These are phyloP conservation scores for Andrena fulva DNA, from an alignment of 2,888 invertebrate genomes.

Conservation along the genomic window DNA sequence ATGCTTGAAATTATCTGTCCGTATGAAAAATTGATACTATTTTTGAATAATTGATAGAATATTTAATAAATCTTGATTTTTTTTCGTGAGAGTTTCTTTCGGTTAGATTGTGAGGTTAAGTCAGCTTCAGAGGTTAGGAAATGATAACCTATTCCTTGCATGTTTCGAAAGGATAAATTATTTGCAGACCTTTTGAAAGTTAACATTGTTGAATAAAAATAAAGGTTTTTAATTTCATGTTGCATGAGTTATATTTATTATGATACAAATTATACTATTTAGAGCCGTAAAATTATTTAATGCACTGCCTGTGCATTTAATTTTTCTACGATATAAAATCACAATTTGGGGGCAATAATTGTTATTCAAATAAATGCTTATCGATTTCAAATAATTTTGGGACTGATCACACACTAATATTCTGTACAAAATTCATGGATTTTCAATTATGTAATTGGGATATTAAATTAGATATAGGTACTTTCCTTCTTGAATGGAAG, in stretches of 20 bases:
- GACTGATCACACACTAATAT: too few relatives aligned
- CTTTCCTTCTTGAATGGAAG: too few relatives aligned
- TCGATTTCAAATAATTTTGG: too few relatives aligned
- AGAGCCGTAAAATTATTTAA: too few relatives aligned
- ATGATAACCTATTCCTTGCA: background rate
- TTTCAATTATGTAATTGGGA: too few relatives aligned
- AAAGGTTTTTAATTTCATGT: background rate
- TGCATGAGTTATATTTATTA: background rate
- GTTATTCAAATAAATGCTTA: too few relatives aligned
- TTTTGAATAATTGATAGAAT: background rate
- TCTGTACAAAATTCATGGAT: too few relatives aligned
- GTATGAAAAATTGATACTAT: background rate
- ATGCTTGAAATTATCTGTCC: background rate
- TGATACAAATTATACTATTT: background rate
- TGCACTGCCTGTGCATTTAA: too few relatives aligned
- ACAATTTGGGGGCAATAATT: too few relatives aligned
- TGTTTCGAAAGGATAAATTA: background rate
- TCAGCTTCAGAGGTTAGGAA: background rate
- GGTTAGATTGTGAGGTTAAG: slow-evolving; percentile 35
- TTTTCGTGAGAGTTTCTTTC: background rate
- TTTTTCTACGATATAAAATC: too few relatives aligned
- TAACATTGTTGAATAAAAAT: background rate
- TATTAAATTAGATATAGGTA: too few relatives aligned
- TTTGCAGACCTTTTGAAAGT: background rate
- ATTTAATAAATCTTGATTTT: background rate